Evolutionary conservation across 2,797 vertebrate genomes (phyloP).

Genomic region (Sebastes matsubarae): DNA sequence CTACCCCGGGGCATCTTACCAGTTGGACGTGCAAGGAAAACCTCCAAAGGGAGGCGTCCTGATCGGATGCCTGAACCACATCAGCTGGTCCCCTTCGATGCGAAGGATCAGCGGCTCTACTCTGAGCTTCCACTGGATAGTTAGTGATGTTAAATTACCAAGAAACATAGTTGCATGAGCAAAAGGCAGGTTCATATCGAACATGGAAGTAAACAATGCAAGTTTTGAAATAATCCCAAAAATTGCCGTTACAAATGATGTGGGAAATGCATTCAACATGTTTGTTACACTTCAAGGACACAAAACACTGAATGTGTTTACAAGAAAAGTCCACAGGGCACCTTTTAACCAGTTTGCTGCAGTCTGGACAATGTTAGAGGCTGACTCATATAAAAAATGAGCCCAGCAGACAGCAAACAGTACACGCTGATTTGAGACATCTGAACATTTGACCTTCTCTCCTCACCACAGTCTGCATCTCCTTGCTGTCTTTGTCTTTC

Average conservation of each 20-base stretch:
- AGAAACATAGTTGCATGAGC: neutral
- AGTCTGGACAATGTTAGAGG: neutral
- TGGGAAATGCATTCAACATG: neutral
- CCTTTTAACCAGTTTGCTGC: neutral
- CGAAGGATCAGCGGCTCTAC: too few relatives aligned
- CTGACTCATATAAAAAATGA: neutral
- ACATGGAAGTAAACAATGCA: neutral
- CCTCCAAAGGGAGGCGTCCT: too few relatives aligned
- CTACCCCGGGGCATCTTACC: accelerated
- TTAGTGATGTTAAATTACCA: neutral
- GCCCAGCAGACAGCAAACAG: neutral
- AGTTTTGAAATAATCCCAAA: neutral
- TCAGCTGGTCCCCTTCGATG: too few relatives aligned
- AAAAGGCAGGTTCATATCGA: neutral
- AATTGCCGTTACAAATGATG: neutral
- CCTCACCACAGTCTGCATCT: neutral
- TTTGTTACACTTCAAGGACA: neutral
- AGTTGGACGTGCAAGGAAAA: too few relatives aligned
- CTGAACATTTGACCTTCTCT: neutral
- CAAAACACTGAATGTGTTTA: neutral
- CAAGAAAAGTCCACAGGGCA: neutral
- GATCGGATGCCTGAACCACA: accelerated
- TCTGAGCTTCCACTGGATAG: too few relatives aligned
- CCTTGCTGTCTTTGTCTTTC: neutral
- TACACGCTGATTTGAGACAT: neutral